Conservation (phyloP, 1,140 invertebrate species). For the Drosophila burlai region DNA sequence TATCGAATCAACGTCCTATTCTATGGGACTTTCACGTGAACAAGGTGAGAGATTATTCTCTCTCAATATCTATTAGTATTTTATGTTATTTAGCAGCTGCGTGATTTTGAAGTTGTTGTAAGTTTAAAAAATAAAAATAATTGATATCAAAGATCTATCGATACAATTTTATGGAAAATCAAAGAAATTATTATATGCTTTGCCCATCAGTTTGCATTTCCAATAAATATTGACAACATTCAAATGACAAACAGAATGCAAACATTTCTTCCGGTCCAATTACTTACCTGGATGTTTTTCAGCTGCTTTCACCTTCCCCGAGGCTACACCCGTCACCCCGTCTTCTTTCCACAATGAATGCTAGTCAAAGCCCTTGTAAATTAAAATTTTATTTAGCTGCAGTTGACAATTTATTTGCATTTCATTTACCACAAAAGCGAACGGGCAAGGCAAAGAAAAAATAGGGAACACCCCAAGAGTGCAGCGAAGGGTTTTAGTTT, state of each 20-base stretch:
- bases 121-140: background rate
- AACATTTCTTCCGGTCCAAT: slow-evolving; percentile 11
- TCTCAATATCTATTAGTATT: background rate
- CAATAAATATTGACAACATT: slow-evolving; percentile 23
- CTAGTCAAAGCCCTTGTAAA: slow-evolving; percentile 72
- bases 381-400: slow-evolving; percentile 82
- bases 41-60: background rate
- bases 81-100: background rate
- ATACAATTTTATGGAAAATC: background rate
- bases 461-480: background rate
- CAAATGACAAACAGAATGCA: background rate
- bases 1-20: background rate
- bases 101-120: no score
- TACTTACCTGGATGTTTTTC: slow-evolving; percentile 20
- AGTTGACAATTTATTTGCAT: slow-evolving; percentile 83
- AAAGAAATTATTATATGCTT: background rate
- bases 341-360: slow-evolving; percentile 9
- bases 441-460: slow-evolving; percentile 5
- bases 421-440: slow-evolving; percentile 75
- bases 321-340: background rate
- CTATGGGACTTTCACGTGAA: background rate
- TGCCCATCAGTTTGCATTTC: background rate
- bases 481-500: background rate
- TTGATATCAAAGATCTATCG: background rate
- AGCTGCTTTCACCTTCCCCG: slow-evolving; percentile 17